phyloP scores from a whole-genome alignment of 2,113 vertebrate species.

The Chascanopsetta lugubris region DNA sequence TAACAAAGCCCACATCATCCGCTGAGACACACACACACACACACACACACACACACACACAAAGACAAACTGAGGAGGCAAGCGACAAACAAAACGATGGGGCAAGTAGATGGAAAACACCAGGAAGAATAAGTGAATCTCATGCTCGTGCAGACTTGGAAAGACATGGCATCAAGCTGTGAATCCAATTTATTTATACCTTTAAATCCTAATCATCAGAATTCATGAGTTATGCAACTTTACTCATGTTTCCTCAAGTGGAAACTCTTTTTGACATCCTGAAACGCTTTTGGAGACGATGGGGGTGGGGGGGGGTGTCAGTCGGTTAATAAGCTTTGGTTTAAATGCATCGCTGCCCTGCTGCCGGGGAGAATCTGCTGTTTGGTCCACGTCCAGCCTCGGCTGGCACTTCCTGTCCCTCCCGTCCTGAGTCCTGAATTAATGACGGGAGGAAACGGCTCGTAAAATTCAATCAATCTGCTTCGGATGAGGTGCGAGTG shows the following conservation, averaged over 20 bases:
- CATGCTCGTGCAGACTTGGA: not conserved
- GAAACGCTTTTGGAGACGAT: constrained; percentile 31
- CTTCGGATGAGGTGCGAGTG: constrained; percentile 1
- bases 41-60: not conserved
- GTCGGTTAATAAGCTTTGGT: constrained; percentile 10
- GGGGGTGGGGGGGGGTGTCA: constrained; percentile 36
- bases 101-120: too few relatives aligned
- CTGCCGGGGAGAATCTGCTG: constrained; percentile 44
- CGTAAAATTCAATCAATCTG: constrained; percentile 2
- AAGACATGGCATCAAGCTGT: too few relatives aligned
- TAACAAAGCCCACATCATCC: constrained; percentile 24
- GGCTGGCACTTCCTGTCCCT: constrained; percentile 23
- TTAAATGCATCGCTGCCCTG: constrained; percentile 42
- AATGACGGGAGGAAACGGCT: not conserved
- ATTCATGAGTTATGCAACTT: not conserved
- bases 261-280: too few relatives aligned
- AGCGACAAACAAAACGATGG: not conserved
- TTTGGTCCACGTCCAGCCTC: constrained; percentile 30
- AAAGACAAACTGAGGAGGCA: not conserved
- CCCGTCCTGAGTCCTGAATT: constrained; percentile 38
- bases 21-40: constrained; percentile 22
- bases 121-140: not conserved
- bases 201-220: too few relatives aligned
- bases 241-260: constrained; percentile 8
- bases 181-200: too few relatives aligned